Evolutionary conservation across 2,797 vertebrate genomes (phyloP).

Genomic region (Falco berigora): DNA sequence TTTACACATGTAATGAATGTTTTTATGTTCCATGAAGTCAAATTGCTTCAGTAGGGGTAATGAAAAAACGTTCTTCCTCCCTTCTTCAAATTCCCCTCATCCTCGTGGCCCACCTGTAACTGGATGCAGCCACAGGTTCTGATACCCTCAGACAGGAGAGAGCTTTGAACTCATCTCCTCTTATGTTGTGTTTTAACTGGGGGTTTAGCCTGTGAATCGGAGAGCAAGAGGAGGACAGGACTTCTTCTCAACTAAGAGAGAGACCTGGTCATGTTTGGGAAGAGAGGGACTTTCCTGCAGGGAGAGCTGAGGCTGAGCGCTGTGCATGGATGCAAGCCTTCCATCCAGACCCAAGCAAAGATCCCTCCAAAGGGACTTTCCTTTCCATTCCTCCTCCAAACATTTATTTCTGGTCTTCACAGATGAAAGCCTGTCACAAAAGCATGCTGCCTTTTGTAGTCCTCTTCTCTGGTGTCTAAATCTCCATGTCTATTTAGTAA

Average conservation of each 20-base stretch:
- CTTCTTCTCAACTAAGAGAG: neutral
- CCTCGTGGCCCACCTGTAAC: neutral
- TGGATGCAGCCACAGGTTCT: neutral
- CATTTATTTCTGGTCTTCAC: neutral
- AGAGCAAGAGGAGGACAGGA: neutral
- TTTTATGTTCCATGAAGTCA: neutral
- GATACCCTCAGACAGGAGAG: neutral
- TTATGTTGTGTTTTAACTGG: neutral
- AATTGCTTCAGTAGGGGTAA: neutral
- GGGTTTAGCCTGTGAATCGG: neutral
- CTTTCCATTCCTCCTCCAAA: neutral
- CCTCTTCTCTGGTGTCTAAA: neutral
- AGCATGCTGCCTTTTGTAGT: neutral
- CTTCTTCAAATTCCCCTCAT: neutral
- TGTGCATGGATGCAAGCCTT: neutral
- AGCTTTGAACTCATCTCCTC: neutral
- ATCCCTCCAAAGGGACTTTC: neutral
- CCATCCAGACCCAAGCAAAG: neutral
- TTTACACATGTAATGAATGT: neutral
- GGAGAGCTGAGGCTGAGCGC: neutral
- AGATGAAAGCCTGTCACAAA: neutral
- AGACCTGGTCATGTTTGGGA: neutral
- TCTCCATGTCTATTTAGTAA: neutral
- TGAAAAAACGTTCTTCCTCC: neutral
- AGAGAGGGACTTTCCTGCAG: neutral